Evolutionary conservation across 2,113 vertebrate species (phyloP).

Genomic region (Nesospiza acunhae): DNA sequence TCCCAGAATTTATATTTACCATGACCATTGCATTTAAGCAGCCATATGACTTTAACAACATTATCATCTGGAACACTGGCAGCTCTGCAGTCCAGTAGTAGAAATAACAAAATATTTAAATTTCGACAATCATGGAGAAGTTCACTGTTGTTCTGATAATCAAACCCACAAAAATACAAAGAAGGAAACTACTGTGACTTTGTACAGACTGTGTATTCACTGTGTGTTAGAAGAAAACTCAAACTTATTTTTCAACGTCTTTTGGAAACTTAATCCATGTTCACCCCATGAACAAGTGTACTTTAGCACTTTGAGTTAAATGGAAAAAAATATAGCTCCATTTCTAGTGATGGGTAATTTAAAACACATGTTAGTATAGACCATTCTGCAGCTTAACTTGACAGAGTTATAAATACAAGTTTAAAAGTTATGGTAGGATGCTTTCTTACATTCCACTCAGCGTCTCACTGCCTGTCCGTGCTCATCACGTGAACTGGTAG

Average conservation of each 20-base stretch:
- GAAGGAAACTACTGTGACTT: neutral
- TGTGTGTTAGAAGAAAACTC: neutral
- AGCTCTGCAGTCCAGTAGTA: neutral
- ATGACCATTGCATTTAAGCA: neutral
- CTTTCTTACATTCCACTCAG: neutral
- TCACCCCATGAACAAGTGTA: neutral
- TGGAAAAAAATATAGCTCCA: neutral
- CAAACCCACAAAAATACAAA: neutral
- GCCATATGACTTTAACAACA: neutral
- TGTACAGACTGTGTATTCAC: neutral
- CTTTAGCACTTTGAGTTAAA: neutral
- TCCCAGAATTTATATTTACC: neutral
- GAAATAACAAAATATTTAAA: neutral
- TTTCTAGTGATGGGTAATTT: neutral
- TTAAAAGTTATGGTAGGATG: neutral
- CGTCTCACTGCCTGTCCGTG: neutral
- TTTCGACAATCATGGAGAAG: neutral
- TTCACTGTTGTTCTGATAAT: neutral
- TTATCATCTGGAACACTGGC: neutral
- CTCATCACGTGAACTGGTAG: constrained; percentile 1
- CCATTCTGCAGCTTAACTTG: neutral
- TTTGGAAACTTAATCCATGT: neutral
- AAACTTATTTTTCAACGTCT: neutral
- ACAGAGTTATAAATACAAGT: neutral
- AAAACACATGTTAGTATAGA: neutral